Base-by-base conservation (phyloP, 2,888 invertebrate species). In the Diarsia mendica region DNA sequence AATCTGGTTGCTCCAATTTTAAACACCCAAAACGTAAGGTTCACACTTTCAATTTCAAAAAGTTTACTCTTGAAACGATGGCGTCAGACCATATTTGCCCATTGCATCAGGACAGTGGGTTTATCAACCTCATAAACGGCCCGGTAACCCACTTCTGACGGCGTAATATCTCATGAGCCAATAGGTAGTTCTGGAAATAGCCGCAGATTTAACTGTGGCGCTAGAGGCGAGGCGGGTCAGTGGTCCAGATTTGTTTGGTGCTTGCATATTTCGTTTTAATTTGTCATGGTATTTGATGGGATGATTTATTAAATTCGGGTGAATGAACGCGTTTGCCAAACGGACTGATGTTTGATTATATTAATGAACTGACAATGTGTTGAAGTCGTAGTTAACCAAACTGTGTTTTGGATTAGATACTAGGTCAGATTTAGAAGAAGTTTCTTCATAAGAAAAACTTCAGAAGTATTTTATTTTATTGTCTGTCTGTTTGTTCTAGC, bases 71-170 rank as follows among this genome's bases (percentile, higher is more conserved):
- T 0, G 28, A 51, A 44, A 63, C 15, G 23, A 74, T 66, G 71
- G 60, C 79, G 64, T 23, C 20, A 61, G 9, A 2, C 28, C 53
- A 71, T 77, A 82, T 67, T 78, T 71, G 20, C 63, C n/a, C 68
- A 83, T 83, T 83, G 80, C 80, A 83, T 74, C 67, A 83, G 80
- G 65, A 72, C 75, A 67, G 48, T 49, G 72, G 63, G 84, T 77
- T 83, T 83, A 83, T 77, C 80, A 83, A 66, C 74, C 80, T 83
- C 76, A 74, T 64, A 67, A 79, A 68, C 71, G 75, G 5, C 79
- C 64, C 49, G 55, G 28, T 83, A 70, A 83, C 83, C 80, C 67
- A 83, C 74, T 80, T 83, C 44, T 15, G 23, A 28, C 39, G 60
- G 63, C 5, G 68, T 70, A 72, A 82, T 78, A 82, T 78, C 64